phyloP scores from a whole-genome alignment of 1,140 invertebrate genomes.

The Thaumetopoea pityocampa region DNA sequence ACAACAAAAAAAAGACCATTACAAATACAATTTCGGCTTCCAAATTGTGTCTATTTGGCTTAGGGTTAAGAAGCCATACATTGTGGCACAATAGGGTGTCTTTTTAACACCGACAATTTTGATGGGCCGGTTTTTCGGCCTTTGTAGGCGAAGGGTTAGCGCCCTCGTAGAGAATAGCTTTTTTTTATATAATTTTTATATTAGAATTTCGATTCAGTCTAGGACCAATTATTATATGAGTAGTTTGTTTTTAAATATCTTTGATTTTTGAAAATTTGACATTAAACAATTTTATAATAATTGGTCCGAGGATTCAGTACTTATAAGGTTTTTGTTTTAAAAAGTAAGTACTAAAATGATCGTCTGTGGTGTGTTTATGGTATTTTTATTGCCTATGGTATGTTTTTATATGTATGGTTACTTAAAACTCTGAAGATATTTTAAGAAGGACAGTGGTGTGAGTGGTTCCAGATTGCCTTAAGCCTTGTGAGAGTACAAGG shows the following conservation, averaged over 20 bases:
- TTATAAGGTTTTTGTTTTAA: too few relatives aligned
- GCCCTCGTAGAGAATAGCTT: slow-evolving; percentile 23
- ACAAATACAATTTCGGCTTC: slow-evolving; percentile 56
- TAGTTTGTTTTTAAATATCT: not conserved
- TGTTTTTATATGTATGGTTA: too few relatives aligned
- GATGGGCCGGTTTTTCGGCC: slow-evolving; percentile 44
- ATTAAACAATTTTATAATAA: too few relatives aligned
- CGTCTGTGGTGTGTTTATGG: too few relatives aligned
- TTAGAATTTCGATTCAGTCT: not conserved
- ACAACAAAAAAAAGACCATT: slow-evolving; percentile 39
- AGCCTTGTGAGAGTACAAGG: too few relatives aligned
- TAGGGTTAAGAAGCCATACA: slow-evolving; percentile 66
- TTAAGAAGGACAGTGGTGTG: too few relatives aligned
- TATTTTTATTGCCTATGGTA: too few relatives aligned
- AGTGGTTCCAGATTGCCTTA: too few relatives aligned
- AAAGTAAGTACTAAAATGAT: too few relatives aligned
- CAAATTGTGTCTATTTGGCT: slow-evolving; percentile 57
- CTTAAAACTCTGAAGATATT: too few relatives aligned
- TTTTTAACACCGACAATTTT: slow-evolving; percentile 64
- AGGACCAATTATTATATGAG: not conserved
- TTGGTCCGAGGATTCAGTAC: too few relatives aligned
- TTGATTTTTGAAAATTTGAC: too few relatives aligned
- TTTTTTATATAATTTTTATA: slow-evolving; percentile 26
- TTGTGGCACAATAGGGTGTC: slow-evolving; percentile 53
- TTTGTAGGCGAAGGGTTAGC: slow-evolving; percentile 45